Evolutionary conservation across 2,888 invertebrate species (phyloP), one percentile per base, ranked within the genome.

Genomic region (Spodoptera littoralis): DNA sequence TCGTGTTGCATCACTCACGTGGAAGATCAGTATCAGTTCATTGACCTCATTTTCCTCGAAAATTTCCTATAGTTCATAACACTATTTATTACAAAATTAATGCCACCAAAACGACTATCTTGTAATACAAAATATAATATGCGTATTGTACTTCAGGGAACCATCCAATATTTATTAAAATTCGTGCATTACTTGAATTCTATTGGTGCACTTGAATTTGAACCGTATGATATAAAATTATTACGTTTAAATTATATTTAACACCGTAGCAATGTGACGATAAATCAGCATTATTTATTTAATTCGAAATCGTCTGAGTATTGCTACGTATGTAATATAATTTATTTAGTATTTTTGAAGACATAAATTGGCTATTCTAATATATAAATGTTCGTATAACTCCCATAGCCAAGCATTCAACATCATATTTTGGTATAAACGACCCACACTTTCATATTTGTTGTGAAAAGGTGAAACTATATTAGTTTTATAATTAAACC

Each of bases 381-480:
- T 51, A 46, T 57, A 68, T 46, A 61, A 64, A 61, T 57, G 49
- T 60, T 45, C 24, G 54, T 51, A 58, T 47, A 58, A 62, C 54
- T 57, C 70, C 73, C 71, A 54, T 50, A 56, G 61, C 70, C 73
- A 73, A 79, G 67, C 73, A 77, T 78, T 80, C 76, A 84, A 84
- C 83, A 84, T 84, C 71, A 80, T 75, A 59, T 80, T 87, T 87
- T 86, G 83, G 83, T 84, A 83, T 81, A 78, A 65, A 76, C 58
- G 61, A 68, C 65, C 77, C 67, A 65, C 69, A 75, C 65, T 36
- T 70, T 77, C 66, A 73, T 64, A 71, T 73, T 77, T 76, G 65
- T 73, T 77, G 74, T 70, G 74, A 78, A 78, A 77, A 36, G 8
- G 36, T 36, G 36, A 36, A 36, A 36, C 6, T 6, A 36, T 36